Conservation (phyloP, 1,140 invertebrate species). For the Drosophila orosa region DNA sequence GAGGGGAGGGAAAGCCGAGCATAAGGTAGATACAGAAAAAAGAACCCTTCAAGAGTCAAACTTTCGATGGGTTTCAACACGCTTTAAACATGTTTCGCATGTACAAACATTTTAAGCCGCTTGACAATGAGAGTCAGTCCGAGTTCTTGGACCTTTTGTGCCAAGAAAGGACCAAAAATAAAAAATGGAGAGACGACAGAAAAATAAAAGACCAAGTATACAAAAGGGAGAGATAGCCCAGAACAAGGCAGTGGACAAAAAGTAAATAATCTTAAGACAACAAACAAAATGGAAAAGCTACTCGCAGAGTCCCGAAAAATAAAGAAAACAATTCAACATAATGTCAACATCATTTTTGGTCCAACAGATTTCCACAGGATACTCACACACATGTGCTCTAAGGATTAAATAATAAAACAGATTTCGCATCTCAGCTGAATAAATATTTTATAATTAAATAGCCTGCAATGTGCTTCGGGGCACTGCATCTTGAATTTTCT, state of each 20-base stretch:
- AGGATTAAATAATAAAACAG: conserved; percentile 46
- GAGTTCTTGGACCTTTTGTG: conserved; percentile 21
- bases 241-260: conserved; percentile 10
- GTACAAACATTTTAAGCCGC: conserved; percentile 47
- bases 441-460: conserved; percentile 53
- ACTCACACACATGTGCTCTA: conserved; percentile 1
- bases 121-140: conserved; percentile 39
- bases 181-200: conserved; percentile 2
- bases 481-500: not conserved
- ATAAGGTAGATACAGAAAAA: conserved; percentile 2
- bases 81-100: conserved; percentile 41
- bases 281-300: conserved; percentile 18
- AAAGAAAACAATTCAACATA: conserved; percentile 44
- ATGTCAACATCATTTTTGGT: conserved; percentile 30
- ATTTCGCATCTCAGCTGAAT: conserved; percentile 41
- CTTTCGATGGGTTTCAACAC: conserved; percentile 17
- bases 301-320: not conserved
- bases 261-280: conserved; percentile 38
- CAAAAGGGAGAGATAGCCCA: conserved; percentile 18
- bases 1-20: not conserved
- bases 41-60: conserved; percentile 22
- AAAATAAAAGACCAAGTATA: conserved; percentile 23
- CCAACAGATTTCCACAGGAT: conserved; percentile 10
- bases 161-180: conserved; percentile 20
- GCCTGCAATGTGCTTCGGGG: conserved; percentile 12